These are phyloP conservation scores for Chloroceryle amazona DNA, from an alignment of 2,797 vertebrate genomes.

Conservation along the genomic window DNA sequence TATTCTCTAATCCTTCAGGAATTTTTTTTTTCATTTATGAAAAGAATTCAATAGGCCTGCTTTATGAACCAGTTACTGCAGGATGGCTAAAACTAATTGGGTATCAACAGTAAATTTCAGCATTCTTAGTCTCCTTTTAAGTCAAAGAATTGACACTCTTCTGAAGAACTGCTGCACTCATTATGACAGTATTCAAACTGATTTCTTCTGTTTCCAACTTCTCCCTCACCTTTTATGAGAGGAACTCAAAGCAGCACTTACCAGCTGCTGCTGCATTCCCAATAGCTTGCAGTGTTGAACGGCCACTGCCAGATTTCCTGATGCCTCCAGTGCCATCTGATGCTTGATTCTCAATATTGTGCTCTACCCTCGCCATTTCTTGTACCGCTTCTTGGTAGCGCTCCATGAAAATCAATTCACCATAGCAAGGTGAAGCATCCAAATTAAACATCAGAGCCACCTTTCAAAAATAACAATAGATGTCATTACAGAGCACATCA, in stretches of 20 bases:
- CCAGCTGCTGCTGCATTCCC: slow-evolving; percentile 96
- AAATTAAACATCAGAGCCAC: slow-evolving; percentile 92
- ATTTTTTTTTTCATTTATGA: neutral
- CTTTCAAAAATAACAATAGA: slow-evolving; percentile 69
- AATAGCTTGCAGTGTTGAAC: slow-evolving; percentile 93
- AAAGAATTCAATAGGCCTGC: neutral
- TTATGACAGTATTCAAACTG: neutral
- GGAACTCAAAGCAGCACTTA: slow-evolving; percentile 36
- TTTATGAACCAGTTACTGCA: neutral
- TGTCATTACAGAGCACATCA: neutral
- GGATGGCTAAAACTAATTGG: neutral
- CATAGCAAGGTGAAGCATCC: slow-evolving; percentile 85
- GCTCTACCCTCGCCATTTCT: slow-evolving; percentile 91
- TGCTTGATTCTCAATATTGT: slow-evolving; percentile 92
- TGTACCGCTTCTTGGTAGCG: slow-evolving; percentile 89
- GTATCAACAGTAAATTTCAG: neutral
- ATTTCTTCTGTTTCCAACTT: neutral
- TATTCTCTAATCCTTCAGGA: neutral
- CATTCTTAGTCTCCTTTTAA: neutral
- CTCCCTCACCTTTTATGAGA: neutral
- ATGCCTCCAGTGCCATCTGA: slow-evolving; percentile 82
- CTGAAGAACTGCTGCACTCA: neutral
- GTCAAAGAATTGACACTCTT: neutral
- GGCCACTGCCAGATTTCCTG: slow-evolving; percentile 85
- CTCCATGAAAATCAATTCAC: slow-evolving; percentile 95